These are phyloP conservation scores for Cryptus viduatorius DNA, from an alignment of 2,888 invertebrate species.

Conservation along the genomic window DNA sequence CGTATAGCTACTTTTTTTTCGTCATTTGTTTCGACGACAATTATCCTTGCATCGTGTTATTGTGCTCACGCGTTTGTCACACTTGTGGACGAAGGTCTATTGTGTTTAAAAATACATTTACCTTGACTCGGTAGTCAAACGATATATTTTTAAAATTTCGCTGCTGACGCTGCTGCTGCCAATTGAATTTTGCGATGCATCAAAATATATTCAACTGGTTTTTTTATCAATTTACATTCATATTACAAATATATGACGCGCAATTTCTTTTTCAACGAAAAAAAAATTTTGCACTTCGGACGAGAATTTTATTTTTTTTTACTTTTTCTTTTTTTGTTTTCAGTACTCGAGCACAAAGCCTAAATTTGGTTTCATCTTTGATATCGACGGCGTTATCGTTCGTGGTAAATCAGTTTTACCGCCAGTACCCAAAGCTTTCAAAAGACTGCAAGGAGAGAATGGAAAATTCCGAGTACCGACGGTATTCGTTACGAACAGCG, in stretches of 20 bases:
- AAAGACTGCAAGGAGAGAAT: constrained; percentile 85
- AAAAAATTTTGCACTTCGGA: too few species aligned
- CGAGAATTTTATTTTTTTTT: too few species aligned
- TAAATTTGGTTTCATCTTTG: constrained; percentile 88
- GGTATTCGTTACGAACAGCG: constrained; percentile 89
- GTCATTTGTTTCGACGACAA: not conserved
- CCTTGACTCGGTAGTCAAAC: constrained; percentile 51
- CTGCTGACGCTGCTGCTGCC: not conserved
- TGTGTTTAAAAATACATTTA: constrained; percentile 61
- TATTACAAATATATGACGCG: not conserved
- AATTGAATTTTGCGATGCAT: not conserved
- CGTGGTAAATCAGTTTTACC: constrained; percentile 87
- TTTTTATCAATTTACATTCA: not conserved
- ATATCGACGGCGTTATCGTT: constrained; percentile 89
- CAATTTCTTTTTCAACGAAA: not conserved
- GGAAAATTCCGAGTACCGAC: constrained; percentile 88
- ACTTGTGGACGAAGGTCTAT: constrained; percentile 49
- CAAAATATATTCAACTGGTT: not conserved
- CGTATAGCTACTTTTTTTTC: not conserved
- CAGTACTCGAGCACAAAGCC: constrained; percentile 77
- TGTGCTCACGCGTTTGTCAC: constrained; percentile 9
- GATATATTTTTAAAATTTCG: constrained; percentile 47
- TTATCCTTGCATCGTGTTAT: constrained; percentile 48
- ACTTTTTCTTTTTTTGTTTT: not conserved
- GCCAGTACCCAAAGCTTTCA: constrained; percentile 87